A percentile compares a stretch with the other conserved stretches of the same genome.
phyloP scores from a whole-genome alignment of 2,888 invertebrate genomes.

The Brenthis daphne region DNA sequence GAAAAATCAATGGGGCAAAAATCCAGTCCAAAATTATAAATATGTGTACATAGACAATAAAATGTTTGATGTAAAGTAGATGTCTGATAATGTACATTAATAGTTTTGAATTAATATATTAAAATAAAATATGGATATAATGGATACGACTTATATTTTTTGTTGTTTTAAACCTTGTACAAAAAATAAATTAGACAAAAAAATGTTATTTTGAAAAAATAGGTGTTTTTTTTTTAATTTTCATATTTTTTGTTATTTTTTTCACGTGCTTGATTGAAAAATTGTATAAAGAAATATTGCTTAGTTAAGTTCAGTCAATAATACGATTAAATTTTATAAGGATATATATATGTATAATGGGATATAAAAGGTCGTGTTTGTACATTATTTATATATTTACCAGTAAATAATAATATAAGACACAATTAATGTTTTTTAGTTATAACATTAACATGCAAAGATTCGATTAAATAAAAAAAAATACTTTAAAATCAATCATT shows the following conservation, averaged over 20 bases:
- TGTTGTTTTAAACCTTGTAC: no score
- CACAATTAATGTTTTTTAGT: no score
- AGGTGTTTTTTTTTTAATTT: not conserved
- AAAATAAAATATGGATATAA: no score
- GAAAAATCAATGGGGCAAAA: not conserved
- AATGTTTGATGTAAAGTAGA: slow-evolving; percentile 13
- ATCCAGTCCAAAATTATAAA: slow-evolving; percentile 58
- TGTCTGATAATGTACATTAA: slow-evolving; percentile 9
- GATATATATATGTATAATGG: no score
- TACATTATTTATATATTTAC: no score
- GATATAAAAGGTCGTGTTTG: no score
- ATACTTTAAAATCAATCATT: no score
- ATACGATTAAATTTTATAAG: not conserved
- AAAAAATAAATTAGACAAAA: no score
- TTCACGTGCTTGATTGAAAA: not conserved
- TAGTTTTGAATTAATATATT: slow-evolving; percentile 2
- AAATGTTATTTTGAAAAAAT: not conserved
- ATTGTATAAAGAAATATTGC: not conserved
- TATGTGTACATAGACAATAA: slow-evolving; percentile 75
- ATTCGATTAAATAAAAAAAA: no score
- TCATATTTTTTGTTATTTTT: not conserved
- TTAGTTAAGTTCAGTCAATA: not conserved
- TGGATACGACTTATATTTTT: no score
- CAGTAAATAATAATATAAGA: no score
- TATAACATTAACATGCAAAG: no score